Evolutionary conservation across 2,797 vertebrate species (phyloP), one percentile per base, ranked within the genome.

Genomic region (Champsocephalus esox): DNA sequence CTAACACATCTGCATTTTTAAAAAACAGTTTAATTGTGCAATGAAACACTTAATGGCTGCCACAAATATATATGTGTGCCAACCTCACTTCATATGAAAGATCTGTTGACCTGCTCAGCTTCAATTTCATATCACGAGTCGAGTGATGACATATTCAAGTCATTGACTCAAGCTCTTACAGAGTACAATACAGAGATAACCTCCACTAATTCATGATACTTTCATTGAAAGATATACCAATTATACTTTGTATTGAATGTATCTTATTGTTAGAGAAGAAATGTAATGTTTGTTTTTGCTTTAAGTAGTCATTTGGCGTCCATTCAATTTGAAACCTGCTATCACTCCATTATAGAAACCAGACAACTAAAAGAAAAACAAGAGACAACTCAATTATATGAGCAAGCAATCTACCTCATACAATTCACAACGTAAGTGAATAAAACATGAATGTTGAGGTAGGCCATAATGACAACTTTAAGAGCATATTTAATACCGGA

Each of bases 11-110:
- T 61, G n/a, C 75, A 73, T 73, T 44, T 74, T 71, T 66, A 9
- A 14, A n/a, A 50, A 6, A n/a, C 13, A 16, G 19, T 73, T 62
- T 52, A 70, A 65, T 62, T 6, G 9, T 60, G 60, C 49, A 70
- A 46, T 73, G 13, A 70, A 80, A 76, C 49, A 46, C 76, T 19
- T 64, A 76, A 75, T 57, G 66, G 44, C 60, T 80, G 60, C n/a
- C 46, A 72, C 70, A 75, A 70, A 75, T 56, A 77, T 38, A 54
- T n/a, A 71, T 81, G 54, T 57, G 59, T 49, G n/a, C 56, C 52
- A 63, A 56, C 61, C 34, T 44, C 19, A 51, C 56, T 66, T 85
- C 21, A 70, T 68, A 56, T 68, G 60, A 86, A 62, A 73, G 79
- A 75, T 76, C 28, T 64, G 67, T 51, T 80, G 51, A 12, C 51